A percentile compares a stretch with the other conserved stretches of the same genome.
phyloP scores from a whole-genome alignment of 2,797 vertebrate genomes.

The Lepilemur septentrionalis region DNA sequence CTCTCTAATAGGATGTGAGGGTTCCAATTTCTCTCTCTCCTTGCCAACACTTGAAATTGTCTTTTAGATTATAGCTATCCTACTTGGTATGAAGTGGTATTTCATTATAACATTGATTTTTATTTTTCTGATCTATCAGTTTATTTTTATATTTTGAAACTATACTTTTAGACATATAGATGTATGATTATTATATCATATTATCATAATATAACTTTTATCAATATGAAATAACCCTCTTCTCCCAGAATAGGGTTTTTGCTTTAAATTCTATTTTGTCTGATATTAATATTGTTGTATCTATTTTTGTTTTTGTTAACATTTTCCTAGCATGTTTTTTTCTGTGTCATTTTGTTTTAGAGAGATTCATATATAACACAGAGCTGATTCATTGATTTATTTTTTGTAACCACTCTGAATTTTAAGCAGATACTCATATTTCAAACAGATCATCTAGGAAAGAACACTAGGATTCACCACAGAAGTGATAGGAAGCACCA shows the following conservation, averaged over 20 bases:
- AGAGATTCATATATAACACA: not conserved
- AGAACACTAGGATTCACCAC: not conserved
- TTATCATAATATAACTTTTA: not conserved
- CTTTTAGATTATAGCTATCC: not conserved
- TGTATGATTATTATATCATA: not conserved
- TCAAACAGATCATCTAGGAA: not conserved
- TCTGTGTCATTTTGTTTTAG: not conserved
- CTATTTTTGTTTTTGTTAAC: not conserved
- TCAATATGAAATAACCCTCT: not conserved
- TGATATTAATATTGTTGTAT: not conserved
- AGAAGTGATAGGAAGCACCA: not conserved
- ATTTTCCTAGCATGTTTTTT: slow-evolving; percentile 12
- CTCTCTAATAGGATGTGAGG: not conserved
- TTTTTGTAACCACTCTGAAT: not conserved
- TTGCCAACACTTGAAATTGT: not conserved
- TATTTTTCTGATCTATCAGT: not conserved
- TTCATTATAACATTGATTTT: not conserved
- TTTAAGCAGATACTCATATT: not conserved
- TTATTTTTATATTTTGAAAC: slow-evolving; percentile 6
- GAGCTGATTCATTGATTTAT: not conserved
- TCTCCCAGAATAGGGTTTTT: not conserved
- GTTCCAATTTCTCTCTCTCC: not conserved
- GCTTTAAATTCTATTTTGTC: not conserved
- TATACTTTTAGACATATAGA: not conserved
- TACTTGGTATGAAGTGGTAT: not conserved